Conservation (phyloP, 2,888 invertebrate species). For the Tipula helvola region DNA sequence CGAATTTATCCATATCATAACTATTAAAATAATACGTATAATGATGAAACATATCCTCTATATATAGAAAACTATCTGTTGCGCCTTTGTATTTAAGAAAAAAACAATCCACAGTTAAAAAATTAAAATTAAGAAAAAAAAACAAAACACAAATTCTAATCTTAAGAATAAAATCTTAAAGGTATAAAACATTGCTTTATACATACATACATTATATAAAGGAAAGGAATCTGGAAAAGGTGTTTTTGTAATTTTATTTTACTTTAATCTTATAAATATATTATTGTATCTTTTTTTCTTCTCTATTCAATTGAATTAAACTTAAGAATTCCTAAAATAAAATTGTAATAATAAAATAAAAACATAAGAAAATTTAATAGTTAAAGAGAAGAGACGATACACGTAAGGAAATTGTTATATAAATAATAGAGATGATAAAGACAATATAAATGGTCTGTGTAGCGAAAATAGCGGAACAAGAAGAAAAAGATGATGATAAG, state of each 20-base stretch:
- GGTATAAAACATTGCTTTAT: not conserved
- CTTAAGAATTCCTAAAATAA: not conserved
- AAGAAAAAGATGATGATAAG: not conserved
- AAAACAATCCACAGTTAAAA: not conserved
- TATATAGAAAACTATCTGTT: not conserved
- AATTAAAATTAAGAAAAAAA: not conserved
- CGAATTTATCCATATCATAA: not conserved
- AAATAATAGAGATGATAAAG: not conserved
- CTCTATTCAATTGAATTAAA: not conserved
- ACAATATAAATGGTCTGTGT: not conserved
- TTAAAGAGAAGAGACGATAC: not conserved
- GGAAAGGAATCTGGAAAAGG: not conserved
- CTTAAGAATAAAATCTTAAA: not conserved
- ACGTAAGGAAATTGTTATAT: not conserved
- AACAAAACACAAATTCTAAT: not conserved
- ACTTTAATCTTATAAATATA: conserved; percentile 4
- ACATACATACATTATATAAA: not conserved
- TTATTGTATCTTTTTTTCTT: not conserved
- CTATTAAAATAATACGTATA: not conserved
- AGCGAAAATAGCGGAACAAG: not conserved
- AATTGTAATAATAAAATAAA: not conserved
- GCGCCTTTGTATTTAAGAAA: not conserved
- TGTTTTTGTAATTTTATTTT: conserved; percentile 4
- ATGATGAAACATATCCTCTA: not conserved
- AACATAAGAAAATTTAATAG: not conserved